Evolutionary conservation across 2,113 vertebrate genomes (phyloP).

Genomic region (Oreochromis aureus): DNA sequence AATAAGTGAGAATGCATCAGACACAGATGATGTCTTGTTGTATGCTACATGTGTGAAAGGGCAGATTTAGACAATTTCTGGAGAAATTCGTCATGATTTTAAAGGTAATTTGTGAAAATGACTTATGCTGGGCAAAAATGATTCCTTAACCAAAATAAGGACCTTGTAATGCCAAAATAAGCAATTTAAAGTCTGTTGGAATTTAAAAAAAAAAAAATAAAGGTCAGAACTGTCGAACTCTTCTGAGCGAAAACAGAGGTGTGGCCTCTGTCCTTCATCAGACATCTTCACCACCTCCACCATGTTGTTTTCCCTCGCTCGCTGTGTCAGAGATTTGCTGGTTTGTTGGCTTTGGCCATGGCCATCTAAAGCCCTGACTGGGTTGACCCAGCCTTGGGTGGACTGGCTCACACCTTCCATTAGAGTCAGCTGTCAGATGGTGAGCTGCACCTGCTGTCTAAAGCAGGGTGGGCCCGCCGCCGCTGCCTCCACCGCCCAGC

Average conservation of each 20-base stretch:
- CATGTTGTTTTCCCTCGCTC: conserved; percentile 8
- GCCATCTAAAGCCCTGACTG: not conserved
- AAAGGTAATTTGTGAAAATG: not conserved
- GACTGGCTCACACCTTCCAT: conserved; percentile 52
- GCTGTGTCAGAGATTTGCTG: conserved; percentile 23
- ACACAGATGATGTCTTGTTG: not conserved
- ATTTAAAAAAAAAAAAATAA: not conserved
- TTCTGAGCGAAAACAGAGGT: not conserved
- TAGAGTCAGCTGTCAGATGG: conserved; percentile 48
- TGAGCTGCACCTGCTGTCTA: conserved; percentile 65
- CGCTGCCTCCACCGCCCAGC: not conserved
- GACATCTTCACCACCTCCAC: not conserved
- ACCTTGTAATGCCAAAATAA: not conserved
- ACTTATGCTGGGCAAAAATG: not conserved
- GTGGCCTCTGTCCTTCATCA: conserved; percentile 12
- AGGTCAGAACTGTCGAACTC: not conserved
- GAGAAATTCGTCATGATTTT: not conserved
- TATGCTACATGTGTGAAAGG: not conserved
- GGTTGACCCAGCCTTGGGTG: conserved; percentile 3
- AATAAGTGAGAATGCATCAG: not conserved
- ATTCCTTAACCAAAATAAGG: not conserved
- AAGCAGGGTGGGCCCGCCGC: conserved; percentile 36
- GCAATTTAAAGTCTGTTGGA: not conserved
- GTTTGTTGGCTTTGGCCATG: conserved; percentile 43
- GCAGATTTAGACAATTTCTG: not conserved